Evolutionary conservation across 2,113 vertebrate species (phyloP).

Genomic region (Perognathus longimembris): DNA sequence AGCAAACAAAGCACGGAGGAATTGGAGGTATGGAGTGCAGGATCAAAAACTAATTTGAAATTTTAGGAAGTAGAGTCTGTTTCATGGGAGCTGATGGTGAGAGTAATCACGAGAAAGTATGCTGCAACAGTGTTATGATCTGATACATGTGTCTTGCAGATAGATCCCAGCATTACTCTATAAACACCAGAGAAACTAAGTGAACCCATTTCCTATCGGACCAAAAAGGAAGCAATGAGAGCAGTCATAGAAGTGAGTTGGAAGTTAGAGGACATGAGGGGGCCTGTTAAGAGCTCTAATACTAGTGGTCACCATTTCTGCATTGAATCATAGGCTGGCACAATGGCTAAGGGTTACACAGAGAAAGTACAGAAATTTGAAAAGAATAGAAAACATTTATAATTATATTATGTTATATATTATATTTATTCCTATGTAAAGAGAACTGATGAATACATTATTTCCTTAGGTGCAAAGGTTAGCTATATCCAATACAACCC

Average conservation of each 20-base stretch:
- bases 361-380: neutral
- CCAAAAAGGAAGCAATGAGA: neutral
- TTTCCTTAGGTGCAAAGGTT: neutral
- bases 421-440: neutral
- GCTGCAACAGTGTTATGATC: neutral
- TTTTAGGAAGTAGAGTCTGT: neutral
- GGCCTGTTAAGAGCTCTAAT: neutral
- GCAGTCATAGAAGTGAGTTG: neutral
- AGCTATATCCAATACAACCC: neutral
- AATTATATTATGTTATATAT: no score
- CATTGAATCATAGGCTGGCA: neutral
- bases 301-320: neutral
- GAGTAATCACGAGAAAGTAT: neutral
- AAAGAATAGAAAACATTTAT: slow-evolving; percentile 1
- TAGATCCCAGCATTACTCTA: neutral
- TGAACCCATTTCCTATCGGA: neutral
- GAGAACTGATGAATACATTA: neutral
- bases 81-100: neutral
- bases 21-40: neutral
- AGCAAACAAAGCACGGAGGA: neutral
- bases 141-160: neutral
- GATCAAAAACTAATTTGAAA: neutral
- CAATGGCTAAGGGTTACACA: neutral
- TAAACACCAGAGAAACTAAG: neutral
- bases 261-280: neutral